Evolutionary conservation across 2,797 vertebrate species (phyloP).

Genomic region (Sebastolobus alascanus): DNA sequence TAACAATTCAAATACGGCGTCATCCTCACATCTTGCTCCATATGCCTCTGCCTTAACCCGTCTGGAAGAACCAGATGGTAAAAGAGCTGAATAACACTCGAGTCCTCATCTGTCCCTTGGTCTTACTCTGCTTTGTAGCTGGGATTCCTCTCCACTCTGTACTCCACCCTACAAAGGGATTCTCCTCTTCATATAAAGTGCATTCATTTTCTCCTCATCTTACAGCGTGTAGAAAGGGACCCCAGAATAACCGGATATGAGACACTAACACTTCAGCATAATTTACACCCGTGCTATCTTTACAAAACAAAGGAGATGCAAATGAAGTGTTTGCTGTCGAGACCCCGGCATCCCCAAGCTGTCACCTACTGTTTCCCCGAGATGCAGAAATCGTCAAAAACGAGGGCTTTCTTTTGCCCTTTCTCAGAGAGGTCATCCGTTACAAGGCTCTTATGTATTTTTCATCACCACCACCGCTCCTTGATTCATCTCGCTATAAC

Average conservation of each 20-base stretch:
- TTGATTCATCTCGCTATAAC: slow-evolving; percentile 73
- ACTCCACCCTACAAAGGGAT: slow-evolving; percentile 12
- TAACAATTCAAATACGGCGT: slow-evolving; percentile 61
- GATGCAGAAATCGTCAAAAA: slow-evolving; percentile 11
- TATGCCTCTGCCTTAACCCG: slow-evolving; percentile 54
- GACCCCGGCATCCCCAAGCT: background rate
- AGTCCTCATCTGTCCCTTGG: slow-evolving; percentile 56
- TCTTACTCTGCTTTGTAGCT: slow-evolving; percentile 24
- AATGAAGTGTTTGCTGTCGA: slow-evolving; percentile 27
- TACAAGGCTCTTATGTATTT: slow-evolving; percentile 77
- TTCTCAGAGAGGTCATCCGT: slow-evolving; percentile 61
- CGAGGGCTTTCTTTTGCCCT: slow-evolving; percentile 7
- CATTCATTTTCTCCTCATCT: background rate
- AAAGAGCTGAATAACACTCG: slow-evolving; percentile 47
- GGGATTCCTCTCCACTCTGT: slow-evolving; percentile 34
- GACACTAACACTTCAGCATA: slow-evolving; percentile 14
- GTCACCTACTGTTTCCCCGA: slow-evolving; percentile 1
- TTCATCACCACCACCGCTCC: slow-evolving; percentile 66
- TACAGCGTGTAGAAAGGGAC: slow-evolving; percentile 9
- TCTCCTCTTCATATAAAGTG: background rate
- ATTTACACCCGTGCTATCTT: slow-evolving; percentile 34
- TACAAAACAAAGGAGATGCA: slow-evolving; percentile 16
- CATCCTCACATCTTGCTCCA: slow-evolving; percentile 55
- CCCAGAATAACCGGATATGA: slow-evolving; percentile 8
- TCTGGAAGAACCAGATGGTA: slow-evolving; percentile 66